Conservation (phyloP, 2,797 vertebrate species). For the Lepus townsendii region DNA sequence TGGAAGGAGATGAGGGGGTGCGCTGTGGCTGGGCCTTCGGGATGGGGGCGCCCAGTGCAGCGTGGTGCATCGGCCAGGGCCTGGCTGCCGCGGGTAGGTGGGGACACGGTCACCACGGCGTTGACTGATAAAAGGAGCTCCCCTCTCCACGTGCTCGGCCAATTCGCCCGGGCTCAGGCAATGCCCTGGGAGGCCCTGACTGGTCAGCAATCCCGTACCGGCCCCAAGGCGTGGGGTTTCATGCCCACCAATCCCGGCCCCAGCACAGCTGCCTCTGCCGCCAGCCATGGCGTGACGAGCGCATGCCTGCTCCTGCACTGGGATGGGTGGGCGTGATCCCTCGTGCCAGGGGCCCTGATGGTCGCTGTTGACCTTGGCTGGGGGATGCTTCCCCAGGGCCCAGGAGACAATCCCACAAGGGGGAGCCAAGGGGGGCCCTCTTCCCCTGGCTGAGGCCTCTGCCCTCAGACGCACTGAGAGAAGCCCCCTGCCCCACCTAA, state of each 20-base stretch:
- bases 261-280: not conserved
- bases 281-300: rapidly evolving
- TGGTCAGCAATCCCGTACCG: not conserved
- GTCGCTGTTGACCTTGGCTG: not conserved
- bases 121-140: rapidly evolving
- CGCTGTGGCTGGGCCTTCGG: not conserved
- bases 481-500: not conserved
- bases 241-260: not conserved
- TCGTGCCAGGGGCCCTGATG: not conserved
- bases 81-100: not conserved
- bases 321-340: not conserved
- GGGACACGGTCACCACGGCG: rapidly evolving
- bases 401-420: rapidly evolving
- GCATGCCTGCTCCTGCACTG: rapidly evolving
- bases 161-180: slow-evolving; percentile 1
- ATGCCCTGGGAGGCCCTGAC: not conserved
- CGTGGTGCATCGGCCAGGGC: rapidly evolving
- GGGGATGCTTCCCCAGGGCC: not conserved
- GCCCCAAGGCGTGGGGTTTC: not conserved
- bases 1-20: not conserved
- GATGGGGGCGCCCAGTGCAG: not conserved
- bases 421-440: rapidly evolving
- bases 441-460: not conserved
- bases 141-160: not conserved
- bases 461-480: not conserved